Conservation (phyloP, 2,888 invertebrate species). For the Temnothorax ravouxi region DNA sequence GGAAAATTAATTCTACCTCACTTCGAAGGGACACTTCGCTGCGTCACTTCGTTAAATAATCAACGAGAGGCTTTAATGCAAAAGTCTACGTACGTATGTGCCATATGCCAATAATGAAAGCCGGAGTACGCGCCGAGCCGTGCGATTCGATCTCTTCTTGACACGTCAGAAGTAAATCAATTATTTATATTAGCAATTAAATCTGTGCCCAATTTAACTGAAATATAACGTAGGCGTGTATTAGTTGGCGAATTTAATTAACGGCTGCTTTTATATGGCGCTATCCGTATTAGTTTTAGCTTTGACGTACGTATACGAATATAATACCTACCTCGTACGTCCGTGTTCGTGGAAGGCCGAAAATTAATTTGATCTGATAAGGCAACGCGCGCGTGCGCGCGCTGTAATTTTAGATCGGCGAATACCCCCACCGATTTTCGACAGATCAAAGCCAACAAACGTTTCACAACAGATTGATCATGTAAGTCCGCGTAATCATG, state of each 20-base stretch:
- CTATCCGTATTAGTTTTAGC: conserved; percentile 33
- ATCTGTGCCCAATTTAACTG: conserved; percentile 9
- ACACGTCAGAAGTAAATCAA: conserved; percentile 29
- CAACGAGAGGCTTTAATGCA: conserved; percentile 31
- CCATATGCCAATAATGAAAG: conserved; percentile 12
- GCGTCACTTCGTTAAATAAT: conserved; percentile 41
- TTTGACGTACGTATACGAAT: background rate
- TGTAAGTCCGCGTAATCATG: conserved; percentile 18
- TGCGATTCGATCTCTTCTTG: conserved; percentile 21
- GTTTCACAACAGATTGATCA: conserved; percentile 53
- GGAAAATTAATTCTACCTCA: conserved; percentile 39
- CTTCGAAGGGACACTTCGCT: conserved; percentile 3
- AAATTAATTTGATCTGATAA: conserved; percentile 54
- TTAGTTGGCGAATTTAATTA: conserved; percentile 48
- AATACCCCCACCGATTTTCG: conserved; percentile 39
- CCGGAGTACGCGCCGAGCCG: background rate
- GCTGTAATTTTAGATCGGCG: conserved; percentile 49
- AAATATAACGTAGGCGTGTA: conserved; percentile 21
- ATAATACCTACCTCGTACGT: too few relatives aligned
- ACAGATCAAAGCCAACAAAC: conserved; percentile 50
- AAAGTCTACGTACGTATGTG: conserved; percentile 13
- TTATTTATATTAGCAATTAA: conserved; percentile 46
- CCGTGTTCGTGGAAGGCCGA: background rate
- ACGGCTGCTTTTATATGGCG: conserved; percentile 22
- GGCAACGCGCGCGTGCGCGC: background rate